Conservation (phyloP, 2,888 invertebrate genomes). For the Odiellus spinosus region DNA sequence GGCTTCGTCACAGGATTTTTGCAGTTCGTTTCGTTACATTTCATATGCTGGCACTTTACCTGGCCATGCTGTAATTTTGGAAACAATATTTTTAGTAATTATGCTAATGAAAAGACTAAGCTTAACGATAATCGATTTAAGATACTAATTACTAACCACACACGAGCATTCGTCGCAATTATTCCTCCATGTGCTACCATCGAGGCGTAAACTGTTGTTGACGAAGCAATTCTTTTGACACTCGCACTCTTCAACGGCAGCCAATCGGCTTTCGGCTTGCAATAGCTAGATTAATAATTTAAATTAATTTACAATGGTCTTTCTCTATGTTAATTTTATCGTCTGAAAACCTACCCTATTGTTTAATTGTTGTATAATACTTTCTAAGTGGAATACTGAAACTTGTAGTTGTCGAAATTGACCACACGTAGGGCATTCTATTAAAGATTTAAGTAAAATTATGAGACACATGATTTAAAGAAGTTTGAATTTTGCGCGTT, state of each 20-base stretch:
- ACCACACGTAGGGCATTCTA: conserved; percentile 73
- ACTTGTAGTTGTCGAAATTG: conserved; percentile 69
- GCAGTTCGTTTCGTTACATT: conserved; percentile 54
- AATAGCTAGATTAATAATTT: conserved; percentile 60
- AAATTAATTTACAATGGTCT: too few relatives aligned
- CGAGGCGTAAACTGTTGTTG: conserved; percentile 61
- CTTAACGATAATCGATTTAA: too few relatives aligned
- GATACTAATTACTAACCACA: conserved; percentile 40
- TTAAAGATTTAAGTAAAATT: not conserved
- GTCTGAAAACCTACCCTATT: conserved; percentile 64
- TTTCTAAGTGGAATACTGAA: conserved; percentile 61
- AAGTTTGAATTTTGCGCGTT: too few relatives aligned
- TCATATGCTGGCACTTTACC: conserved; percentile 62
- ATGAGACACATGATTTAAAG: too few relatives aligned
- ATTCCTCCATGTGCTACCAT: conserved; percentile 68
- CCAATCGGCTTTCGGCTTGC: conserved; percentile 58
- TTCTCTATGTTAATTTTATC: too few relatives aligned
- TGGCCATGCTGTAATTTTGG: conserved; percentile 61
- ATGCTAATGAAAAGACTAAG: too few relatives aligned
- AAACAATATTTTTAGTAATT: too few relatives aligned
- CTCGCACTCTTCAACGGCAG: conserved; percentile 69
- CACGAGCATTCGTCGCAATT: conserved; percentile 77
- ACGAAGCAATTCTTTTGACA: conserved; percentile 73
- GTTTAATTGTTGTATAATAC: conserved; percentile 63
- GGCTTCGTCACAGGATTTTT: conserved; percentile 58